Base-by-base conservation (phyloP, 2,888 invertebrate genomes). In the Papilio protenor region DNA sequence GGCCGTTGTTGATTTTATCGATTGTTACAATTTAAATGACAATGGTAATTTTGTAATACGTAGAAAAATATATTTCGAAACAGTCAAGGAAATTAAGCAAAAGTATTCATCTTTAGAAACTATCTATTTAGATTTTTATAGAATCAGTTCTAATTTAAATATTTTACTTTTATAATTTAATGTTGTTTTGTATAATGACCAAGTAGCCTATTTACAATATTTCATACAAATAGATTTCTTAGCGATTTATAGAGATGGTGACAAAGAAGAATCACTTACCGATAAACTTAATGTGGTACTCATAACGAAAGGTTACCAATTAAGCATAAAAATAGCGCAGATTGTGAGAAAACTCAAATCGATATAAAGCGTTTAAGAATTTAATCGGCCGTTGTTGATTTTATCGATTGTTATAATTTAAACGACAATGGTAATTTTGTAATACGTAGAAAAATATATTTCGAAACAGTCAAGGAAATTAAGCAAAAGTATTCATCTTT, bases 301-400 rank as follows among this genome's bases (percentile, higher is more conserved):
- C n/a, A 66, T 66, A 66, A 40, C 4, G 18, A 66, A 16, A n/a
- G 18, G 27, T 64, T 64, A 66, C 64, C 64, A 66, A 66, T 33
- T 40, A 66, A 66, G n/a, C 40, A 66, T 66, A 66, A 66, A 66
- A 66, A 66, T 40, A 66, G 40, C 40, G 18, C 40, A 18, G 33
- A 66, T 66, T 40, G 40, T 66, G n/a, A 57, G 40, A 40, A 66
- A 66, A 18, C n/a, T 40, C 18, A 11, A n/a, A 40, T 66, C 4
- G 27, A n/a, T n/a, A n/a, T 40, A n/a, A n/a, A n/a, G n/a, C 40
- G 11, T 40, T 66, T 64, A 40, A 40, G n/a, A 40, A 18, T 66
- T 66, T 66, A 66, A 66, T 66, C 40, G 40, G 40, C 8, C 11
- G 23, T 64, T 33, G 40, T 66, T 66, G n/a, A n/a, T 6, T 33